Evolutionary conservation across 2,113 vertebrate species (phyloP).

Genomic region (western clawed frog (Xenopus tropicalis)): UCB_Xtro_10.0 CM004444.2:3569001-3569500

Average conservation of each 20-base stretch:
- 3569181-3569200: too few species aligned
- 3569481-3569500: too few species aligned
- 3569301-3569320: neutral
- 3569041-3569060: too few species aligned
- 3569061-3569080: too few species aligned
- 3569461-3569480: too few species aligned
- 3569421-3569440: conserved; percentile 28
- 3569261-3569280: conserved; percentile 6
- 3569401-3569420: neutral
- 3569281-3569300: conserved; percentile 18
- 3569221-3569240: neutral
- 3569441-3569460: neutral
- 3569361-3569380: conserved; percentile 17
- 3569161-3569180: too few species aligned
- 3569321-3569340: conserved; percentile 26
- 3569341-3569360: conserved; percentile 34
- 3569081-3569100: too few species aligned
- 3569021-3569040: too few species aligned
- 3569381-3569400: conserved; percentile 22
- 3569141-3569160: too few species aligned
- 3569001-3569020: too few species aligned
- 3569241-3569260: conserved; percentile 4
- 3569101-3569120: too few species aligned
- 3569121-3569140: too few species aligned
- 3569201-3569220: neutral